Evolutionary conservation across 2,888 invertebrate species (phyloP).

Genomic region (Diarsia mendica): DNA sequence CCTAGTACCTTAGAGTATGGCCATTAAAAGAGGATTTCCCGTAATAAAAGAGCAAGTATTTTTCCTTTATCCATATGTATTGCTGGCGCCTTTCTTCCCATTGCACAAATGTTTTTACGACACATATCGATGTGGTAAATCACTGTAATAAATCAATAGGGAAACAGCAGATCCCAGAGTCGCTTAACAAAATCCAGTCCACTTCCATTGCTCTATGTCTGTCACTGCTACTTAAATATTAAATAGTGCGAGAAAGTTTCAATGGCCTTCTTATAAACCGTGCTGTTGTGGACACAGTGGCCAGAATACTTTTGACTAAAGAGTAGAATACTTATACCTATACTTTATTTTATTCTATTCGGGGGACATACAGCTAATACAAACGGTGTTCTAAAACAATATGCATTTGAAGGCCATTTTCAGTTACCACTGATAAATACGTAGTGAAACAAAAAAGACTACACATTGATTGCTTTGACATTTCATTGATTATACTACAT

Average conservation of each 20-base stretch:
- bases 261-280: background rate
- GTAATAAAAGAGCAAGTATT: constrained; percentile 1
- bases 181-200: constrained; percentile 20
- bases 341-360: too few relatives aligned
- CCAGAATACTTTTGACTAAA: too few relatives aligned
- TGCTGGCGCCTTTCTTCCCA: background rate
- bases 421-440: too few relatives aligned
- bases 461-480: too few relatives aligned
- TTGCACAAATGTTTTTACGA: constrained; percentile 16
- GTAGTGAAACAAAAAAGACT: too few relatives aligned
- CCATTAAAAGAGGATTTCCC: background rate
- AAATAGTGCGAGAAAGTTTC: constrained; percentile 11
- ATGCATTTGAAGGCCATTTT: too few relatives aligned
- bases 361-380: too few relatives aligned
- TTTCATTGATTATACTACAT: background rate
- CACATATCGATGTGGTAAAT: constrained; percentile 2
- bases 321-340: too few relatives aligned
- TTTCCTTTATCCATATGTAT: background rate
- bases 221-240: constrained; percentile 46
- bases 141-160: constrained; percentile 33
- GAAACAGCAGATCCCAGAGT: constrained; percentile 18
- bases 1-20: background rate
- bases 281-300: background rate
- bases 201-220: constrained; percentile 33
- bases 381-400: too few relatives aligned